Evolutionary conservation across 2,113 vertebrate genomes (phyloP), one percentile per base, ranked within the genome.

Genomic region (Athene noctua): DNA sequence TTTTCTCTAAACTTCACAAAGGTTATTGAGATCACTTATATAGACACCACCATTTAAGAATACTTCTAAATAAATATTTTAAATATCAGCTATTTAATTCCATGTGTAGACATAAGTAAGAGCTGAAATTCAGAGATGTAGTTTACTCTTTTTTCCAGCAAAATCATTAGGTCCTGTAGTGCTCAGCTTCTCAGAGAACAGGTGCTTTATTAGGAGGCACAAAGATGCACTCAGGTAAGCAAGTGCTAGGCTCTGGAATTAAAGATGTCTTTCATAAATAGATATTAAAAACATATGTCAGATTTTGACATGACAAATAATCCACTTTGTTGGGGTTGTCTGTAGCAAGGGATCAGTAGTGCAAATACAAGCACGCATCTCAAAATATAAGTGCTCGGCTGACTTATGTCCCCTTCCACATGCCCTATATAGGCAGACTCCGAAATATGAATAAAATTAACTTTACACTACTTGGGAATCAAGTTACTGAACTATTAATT

Each of bases 401-500:
- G 79, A 67, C 86, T 79, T 79, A 63, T 61, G 59, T 30, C 61
- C 84, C 89, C 78, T 84, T 61, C 80, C 61, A 70, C 79, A 75
- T 49, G 66, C 52, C 44, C 77, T 54, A 46, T 23, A 86, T 26
- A 87, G 26, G 70, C 72, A 70, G 80, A 75, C 66, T 55, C 71
- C 74, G 38, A 92, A 91, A 63, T 42, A 73, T 8, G 23, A 78
- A 36, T 81, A 83, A 70, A 88, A 94, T 81, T 80, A 94, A 90
- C 86, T 90, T 77, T 23, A 55, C 18, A 34, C 32, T 67, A 11
- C 59, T 85, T 40, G 29, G 55, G 94, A 91, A 49, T 93, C 92
- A 78, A 88, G 72, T 94, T 80, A 94, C 92, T 1, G 7, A 94
- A 71, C 83, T 92, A 92, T 86, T 95, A 90, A 90, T 94, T 90